Conservation (phyloP, 2,797 vertebrate genomes). For the Hoplostethus mediterraneus region DNA sequence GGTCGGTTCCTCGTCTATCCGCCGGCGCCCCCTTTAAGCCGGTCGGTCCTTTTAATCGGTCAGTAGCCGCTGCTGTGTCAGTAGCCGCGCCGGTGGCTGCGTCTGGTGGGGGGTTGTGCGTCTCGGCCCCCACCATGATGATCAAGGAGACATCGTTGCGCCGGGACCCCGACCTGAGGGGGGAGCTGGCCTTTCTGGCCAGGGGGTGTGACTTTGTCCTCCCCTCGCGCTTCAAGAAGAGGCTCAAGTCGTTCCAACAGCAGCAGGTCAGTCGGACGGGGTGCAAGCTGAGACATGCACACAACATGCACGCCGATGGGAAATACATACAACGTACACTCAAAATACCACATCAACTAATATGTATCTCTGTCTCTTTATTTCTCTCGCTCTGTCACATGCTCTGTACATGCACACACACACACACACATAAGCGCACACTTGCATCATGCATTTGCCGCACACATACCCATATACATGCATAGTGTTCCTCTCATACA, state of each 20-base stretch:
- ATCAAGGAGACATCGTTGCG: conserved; percentile 97
- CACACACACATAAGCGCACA: not conserved
- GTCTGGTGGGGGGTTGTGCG: conserved; percentile 58
- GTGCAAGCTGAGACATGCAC: not conserved
- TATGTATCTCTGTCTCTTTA: not conserved
- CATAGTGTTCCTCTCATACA: conserved; percentile 40
- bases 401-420: not conserved
- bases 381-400: not conserved
- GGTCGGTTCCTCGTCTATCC: not conserved
- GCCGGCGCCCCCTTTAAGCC: not conserved
- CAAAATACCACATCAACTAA: not conserved
- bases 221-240: conserved; percentile 98
- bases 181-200: conserved; percentile 97
- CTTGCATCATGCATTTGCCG: conserved; percentile 2
- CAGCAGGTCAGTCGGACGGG: conserved; percentile 92
- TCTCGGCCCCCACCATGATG: conserved; percentile 91
- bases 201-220: conserved; percentile 99
- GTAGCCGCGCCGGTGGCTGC: conserved; percentile 59
- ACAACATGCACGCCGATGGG: not conserved
- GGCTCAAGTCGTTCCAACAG: conserved; percentile 94
- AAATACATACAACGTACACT: not conserved
- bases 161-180: conserved; percentile 96
- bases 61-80: conserved; percentile 34
- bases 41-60: not conserved
- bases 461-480: conserved; percentile 21